Evolutionary conservation across 2,113 vertebrate species (phyloP), one percentile per base, ranked within the genome.

Genomic region (Gorilla gorilla): DNA sequence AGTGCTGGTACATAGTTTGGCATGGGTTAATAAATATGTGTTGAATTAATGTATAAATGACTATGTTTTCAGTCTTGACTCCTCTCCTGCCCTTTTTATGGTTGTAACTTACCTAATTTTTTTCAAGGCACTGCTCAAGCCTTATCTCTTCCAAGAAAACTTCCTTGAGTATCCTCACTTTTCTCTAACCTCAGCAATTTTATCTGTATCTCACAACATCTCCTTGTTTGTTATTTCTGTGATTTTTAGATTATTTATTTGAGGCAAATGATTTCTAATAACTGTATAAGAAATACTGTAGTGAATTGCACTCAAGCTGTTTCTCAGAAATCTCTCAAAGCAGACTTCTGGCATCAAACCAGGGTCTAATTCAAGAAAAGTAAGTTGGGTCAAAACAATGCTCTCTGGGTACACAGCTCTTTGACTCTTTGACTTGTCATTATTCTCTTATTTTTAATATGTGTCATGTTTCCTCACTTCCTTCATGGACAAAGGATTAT

Each of bases 371-470:
- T 97, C 92, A 89, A 96, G 90, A 95, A 81, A 95, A 96, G 89
- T 95, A 87, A 89, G 52, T 84, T 79, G 88, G 70, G 72, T 88
- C 16, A 94, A 96, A 96, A 98, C 95, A 96, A 96, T 97, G 84
- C 22, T 92, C 48, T 79, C 90, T 78, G 84, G 84, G 76, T 70
- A 68, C 73, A 73, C 32, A 88, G 94, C 40, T 95, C 90, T 93
- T 92, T 97, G 93, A 97, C 95, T 95, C 35, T 88, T 82, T 97
- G 94, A 97, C 95, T 97, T 97, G 92, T 96, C 81, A 93, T 97
- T 97, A 97, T 97, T 97, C 92, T 93, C 72, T 96, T 96, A 94
- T 96, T 97, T 96, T 95, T 95, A 82, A 96, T 92, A 48, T 94
- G 66, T 93, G 84, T 81, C 94, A 35, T 68, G 76, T 85, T 98